phyloP scores from a whole-genome alignment of 2,888 invertebrate species.

The Clanis bilineata region DNA sequence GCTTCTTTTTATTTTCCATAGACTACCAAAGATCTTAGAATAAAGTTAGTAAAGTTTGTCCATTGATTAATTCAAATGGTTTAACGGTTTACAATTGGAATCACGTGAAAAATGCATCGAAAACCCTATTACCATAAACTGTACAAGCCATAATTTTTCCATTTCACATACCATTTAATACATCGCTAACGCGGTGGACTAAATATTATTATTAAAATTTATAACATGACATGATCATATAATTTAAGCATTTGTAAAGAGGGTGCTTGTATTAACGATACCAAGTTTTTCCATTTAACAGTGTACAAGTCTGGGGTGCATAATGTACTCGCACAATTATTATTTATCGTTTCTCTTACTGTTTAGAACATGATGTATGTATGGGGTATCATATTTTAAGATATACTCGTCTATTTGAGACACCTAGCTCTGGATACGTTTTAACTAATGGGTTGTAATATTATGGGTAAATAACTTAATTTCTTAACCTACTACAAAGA shows the following conservation, averaged over 20 bases:
- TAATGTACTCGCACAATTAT: constrained; percentile 26
- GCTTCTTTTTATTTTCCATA: too few relatives aligned
- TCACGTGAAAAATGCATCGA: too few relatives aligned
- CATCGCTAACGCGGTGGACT: not conserved
- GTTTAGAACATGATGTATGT: constrained; percentile 4
- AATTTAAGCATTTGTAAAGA: constrained; percentile 45
- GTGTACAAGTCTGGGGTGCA: constrained; percentile 35
- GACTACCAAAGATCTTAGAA: too few relatives aligned
- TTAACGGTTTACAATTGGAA: too few relatives aligned
- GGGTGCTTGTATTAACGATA: constrained; percentile 41
- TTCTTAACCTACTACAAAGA: too few relatives aligned
- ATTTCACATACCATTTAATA: too few relatives aligned
- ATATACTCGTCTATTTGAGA: not conserved
- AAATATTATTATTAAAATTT: constrained; percentile 44
- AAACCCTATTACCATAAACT: too few relatives aligned
- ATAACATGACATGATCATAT: constrained; percentile 36
- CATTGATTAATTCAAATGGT: too few relatives aligned
- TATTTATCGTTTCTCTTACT: constrained; percentile 7
- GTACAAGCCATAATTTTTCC: too few relatives aligned
- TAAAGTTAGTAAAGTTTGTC: too few relatives aligned
- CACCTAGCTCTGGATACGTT: not conserved
- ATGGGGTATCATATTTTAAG: not conserved
- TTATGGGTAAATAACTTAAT: too few relatives aligned
- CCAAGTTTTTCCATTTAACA: constrained; percentile 42
- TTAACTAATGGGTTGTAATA: not conserved